These are phyloP conservation scores for Pardalotus punctatus DNA, from an alignment of 2,113 vertebrate genomes.

Conservation along the genomic window DNA sequence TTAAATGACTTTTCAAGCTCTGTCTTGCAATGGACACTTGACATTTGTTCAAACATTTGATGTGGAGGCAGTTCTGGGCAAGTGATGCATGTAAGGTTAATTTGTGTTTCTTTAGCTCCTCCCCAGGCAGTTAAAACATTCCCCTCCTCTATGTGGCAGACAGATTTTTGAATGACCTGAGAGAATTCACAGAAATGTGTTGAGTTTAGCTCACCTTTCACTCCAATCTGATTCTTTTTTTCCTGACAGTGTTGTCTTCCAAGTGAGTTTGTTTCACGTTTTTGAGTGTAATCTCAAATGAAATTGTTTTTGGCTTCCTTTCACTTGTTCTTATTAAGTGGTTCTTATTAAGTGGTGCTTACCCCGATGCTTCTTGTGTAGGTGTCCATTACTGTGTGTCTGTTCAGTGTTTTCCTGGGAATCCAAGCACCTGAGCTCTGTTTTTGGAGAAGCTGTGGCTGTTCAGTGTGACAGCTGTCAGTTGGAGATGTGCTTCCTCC, in stretches of 20 bases:
- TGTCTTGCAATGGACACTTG: conserved; percentile 72
- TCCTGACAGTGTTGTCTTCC: neutral
- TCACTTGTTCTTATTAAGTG: neutral
- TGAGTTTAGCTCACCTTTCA: neutral
- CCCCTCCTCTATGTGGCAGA: neutral
- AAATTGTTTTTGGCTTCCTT: neutral
- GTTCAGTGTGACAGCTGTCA: neutral
- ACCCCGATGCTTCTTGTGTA: neutral
- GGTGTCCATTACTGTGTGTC: neutral
- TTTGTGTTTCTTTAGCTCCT: neutral
- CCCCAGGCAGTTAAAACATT: neutral
- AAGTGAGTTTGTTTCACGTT: neutral
- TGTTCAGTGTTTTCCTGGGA: neutral
- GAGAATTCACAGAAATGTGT: neutral
- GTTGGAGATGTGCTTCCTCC: neutral
- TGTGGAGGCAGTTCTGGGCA: conserved; percentile 68
- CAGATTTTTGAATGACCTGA: neutral
- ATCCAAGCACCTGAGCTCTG: neutral
- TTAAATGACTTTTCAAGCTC: conserved; percentile 60
- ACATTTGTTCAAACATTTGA: conserved; percentile 74
- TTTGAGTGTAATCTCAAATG: neutral
- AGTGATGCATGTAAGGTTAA: conserved; percentile 74
- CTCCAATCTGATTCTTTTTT: neutral
- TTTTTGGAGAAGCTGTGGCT: neutral
- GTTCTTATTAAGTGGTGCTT: neutral